Percentiles rank a stretch among this genome's conserved stretches.
Evolutionary conservation across 2,113 vertebrate species (phyloP).

Genomic region (Syngnathoides biaculeatus): DNA sequence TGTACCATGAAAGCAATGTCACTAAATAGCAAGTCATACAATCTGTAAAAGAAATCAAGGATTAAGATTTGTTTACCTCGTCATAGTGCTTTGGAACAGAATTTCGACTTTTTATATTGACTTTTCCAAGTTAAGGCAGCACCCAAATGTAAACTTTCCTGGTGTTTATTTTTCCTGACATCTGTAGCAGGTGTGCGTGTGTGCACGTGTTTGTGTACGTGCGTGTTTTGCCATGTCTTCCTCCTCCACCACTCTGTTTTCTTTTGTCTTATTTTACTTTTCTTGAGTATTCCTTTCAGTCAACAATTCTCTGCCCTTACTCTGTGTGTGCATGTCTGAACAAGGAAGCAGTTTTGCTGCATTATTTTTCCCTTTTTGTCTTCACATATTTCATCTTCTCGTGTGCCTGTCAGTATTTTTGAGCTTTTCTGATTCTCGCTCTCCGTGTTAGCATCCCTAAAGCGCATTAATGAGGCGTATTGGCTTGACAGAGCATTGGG

Average conservation of each 20-base stretch:
- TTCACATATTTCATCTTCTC: slow-evolving; percentile 22
- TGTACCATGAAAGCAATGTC: not conserved
- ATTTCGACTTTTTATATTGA: too few relatives aligned
- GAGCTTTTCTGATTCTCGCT: slow-evolving; percentile 3
- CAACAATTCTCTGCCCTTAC: not conserved
- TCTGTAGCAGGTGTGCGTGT: not conserved
- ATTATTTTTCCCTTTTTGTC: not conserved
- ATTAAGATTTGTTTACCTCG: too few relatives aligned
- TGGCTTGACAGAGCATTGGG: slow-evolving; percentile 50
- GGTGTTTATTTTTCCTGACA: not conserved
- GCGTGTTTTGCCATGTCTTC: not conserved
- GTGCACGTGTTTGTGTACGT: not conserved
- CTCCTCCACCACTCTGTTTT: not conserved
- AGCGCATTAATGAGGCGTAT: slow-evolving; percentile 63
- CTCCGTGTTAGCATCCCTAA: slow-evolving; percentile 25
- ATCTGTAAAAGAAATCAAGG: not conserved
- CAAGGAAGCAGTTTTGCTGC: not conserved
- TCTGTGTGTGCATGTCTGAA: slow-evolving; percentile 2
- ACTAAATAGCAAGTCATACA: not conserved
- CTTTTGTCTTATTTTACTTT: not conserved
- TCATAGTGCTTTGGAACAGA: too few relatives aligned
- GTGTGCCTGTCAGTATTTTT: slow-evolving; percentile 30
- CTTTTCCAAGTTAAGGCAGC: too few relatives aligned
- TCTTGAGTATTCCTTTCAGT: not conserved
- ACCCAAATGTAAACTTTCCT: not conserved